Percentiles rank a stretch among this genome's conserved stretches.
These are phyloP conservation scores for Poecilia gillii DNA, from an alignment of 2,797 vertebrate genomes.

Conservation along the genomic window DNA sequence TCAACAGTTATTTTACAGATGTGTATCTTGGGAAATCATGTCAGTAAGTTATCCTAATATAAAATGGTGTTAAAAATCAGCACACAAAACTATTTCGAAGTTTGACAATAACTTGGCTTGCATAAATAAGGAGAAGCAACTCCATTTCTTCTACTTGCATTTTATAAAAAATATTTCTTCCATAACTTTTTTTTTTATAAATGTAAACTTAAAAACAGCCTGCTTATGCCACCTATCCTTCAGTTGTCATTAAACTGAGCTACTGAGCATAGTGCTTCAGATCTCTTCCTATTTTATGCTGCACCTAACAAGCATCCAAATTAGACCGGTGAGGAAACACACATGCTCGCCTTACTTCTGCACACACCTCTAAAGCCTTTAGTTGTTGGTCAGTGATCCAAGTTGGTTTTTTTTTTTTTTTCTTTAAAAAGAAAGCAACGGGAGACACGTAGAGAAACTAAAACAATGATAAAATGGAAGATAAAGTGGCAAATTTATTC, in stretches of 20 bases:
- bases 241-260: conserved; percentile 9
- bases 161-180: neutral
- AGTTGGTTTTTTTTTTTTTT: neutral
- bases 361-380: neutral
- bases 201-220: conserved; percentile 11
- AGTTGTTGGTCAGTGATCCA: conserved; percentile 11
- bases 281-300: conserved; percentile 3
- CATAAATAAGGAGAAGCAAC: neutral
- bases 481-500: conserved; percentile 26
- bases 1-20: neutral
- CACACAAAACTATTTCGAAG: neutral
- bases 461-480: conserved; percentile 13
- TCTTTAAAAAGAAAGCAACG: neutral
- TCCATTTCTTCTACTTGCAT: neutral
- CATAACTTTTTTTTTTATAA: neutral
- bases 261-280: neutral
- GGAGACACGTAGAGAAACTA: conserved; percentile 8
- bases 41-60: neutral
- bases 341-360: conserved; percentile 5
- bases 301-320: conserved; percentile 20
- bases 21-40: neutral
- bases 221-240: conserved; percentile 15
- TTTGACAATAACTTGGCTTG: neutral
- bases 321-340: conserved; percentile 26
- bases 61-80: neutral